Base-by-base conservation (phyloP, 2,888 invertebrate species). In the Tachina fera region DNA sequence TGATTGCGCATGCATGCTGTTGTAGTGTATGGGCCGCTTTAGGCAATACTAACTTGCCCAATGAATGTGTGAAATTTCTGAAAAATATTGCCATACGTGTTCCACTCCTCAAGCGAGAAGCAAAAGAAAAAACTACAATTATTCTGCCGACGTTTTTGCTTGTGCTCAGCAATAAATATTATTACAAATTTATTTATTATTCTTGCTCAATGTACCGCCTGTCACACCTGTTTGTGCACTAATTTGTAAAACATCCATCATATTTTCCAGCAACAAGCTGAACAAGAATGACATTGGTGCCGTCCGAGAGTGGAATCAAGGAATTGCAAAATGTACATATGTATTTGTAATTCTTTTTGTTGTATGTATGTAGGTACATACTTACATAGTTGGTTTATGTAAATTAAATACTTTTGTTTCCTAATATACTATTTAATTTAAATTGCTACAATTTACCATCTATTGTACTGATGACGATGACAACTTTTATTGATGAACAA, bases 331-430 rank as follows among this genome's bases (percentile, higher is more conserved):
- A 1, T 14, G 31, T n/a, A n/a, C n/a, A n/a, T n/a, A n/a, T n/a
- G n/a, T 51, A 19, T 63, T 16, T 45, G 65, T 19, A 65, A 19
- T 9, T 19, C 14, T 19, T 11, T 45, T 45, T 47, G 4, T 47
- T 65, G 2, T 31, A 31, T 47, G 14, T 56, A n/a, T n/a, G n/a
- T n/a, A n/a, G n/a, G n/a, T n/a, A n/a, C n/a, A n/a, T n/a, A n/a
- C n/a, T n/a, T n/a, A 31, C 31, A 31, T 31, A 31, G 58, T 39
- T 61, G 8, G 16, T 19, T 74, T 72, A 13, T 45, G 49, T 41
- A 39, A 76, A 67, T 67, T 56, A 47, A 76, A 75, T 39, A 58
- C 53, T 58, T 67, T 58, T 67, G 16, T 76, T 47, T 56, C 31
- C 14, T 47, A 76, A 76, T 67, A 47, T 5, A 31, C 5, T 31